Evolutionary conservation across 2,888 invertebrate species (phyloP), one percentile per base, ranked within the genome.

Genomic region (Lithodes maja): DNA sequence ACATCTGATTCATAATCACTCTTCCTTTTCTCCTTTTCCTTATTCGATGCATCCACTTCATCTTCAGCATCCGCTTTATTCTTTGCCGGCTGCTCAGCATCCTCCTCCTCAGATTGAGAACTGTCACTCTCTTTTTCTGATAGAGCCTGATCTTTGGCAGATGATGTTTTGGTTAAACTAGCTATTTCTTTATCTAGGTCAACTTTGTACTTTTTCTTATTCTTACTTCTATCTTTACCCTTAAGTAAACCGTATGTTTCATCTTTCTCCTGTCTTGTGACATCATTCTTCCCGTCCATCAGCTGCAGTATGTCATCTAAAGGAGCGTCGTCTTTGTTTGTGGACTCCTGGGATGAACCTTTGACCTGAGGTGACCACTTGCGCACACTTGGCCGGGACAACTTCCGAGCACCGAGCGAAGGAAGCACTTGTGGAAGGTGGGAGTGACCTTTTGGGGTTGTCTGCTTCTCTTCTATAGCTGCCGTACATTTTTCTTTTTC

Each of bases 131-230:
- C 71, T 3, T 71, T 17, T 17, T 71, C 71, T 5, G 15, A 12
- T 71, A 61, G n/a, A 71, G 61, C 7, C 12, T 5, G 7, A 80
- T 55, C 53, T 33, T 69, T 68, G n/a, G 53, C 54, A 15, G 71
- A 17, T 3, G 68, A 55, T n/a, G 83, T 71, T 77, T 82, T 83
- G 9, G 86, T 77, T 53, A 89, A 68, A 77, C 85, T 89, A 50
- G 82, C 78, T 3, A 89, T 89, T 53, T 89, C 89, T 50, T 89
- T 89, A 74, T 89, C 86, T 61, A 89, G 81, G 83, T 89, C 89
- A n/a, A 89, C 89, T 86, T 85, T 89, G 55, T 89, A 89, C 54
- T 85, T 89, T 61, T 85, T 81, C 15, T 49, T 74, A 33, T 61
- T 86, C 71, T 86, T 86, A 15, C 53, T 9, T 33, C 69, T 33